These are phyloP conservation scores for Zaprionus ornatus DNA, from an alignment of 1,140 invertebrate genomes.

Conservation along the genomic window DNA sequence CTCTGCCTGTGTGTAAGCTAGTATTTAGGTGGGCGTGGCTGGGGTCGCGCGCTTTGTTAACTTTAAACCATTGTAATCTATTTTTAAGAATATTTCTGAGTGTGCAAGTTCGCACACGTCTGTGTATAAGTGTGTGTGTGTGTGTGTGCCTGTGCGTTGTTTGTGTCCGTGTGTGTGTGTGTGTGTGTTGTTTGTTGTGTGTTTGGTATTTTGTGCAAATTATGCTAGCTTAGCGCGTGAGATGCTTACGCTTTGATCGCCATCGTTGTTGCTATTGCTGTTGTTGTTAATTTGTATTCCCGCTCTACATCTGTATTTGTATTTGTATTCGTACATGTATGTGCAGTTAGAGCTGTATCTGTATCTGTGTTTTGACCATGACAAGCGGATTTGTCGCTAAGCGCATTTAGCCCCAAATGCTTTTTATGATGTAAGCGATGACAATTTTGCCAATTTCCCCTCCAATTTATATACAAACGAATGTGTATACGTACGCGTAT, in stretches of 20 bases:
- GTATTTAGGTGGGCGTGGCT: slow-evolving; percentile 10
- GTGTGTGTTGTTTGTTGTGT: slow-evolving; percentile 24
- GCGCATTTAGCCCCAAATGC: slow-evolving; percentile 39
- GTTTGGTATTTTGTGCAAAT: slow-evolving; percentile 68
- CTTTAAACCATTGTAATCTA: slow-evolving; percentile 78
- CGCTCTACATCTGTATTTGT: slow-evolving; percentile 53
- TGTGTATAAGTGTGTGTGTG: slow-evolving; percentile 8
- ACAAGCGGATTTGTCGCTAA: slow-evolving; percentile 75
- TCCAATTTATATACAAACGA: slow-evolving; percentile 15
- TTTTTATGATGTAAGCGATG: slow-evolving; percentile 36
- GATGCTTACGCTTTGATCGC: slow-evolving; percentile 51
- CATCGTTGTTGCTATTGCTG: slow-evolving; percentile 2
- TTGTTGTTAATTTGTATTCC: slow-evolving; percentile 41
- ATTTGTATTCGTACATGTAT: slow-evolving; percentile 26
- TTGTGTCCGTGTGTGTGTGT: slow-evolving; percentile 41
- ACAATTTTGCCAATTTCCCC: slow-evolving; percentile 39
- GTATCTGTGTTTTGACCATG: slow-evolving; percentile 44
- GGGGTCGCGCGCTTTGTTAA: slow-evolving; percentile 61
- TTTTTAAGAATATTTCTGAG: slow-evolving; percentile 71
- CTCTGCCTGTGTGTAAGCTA: not conserved
- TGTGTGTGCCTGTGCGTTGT: slow-evolving; percentile 15
- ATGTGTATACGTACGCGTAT: not conserved
- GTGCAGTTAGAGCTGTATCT: slow-evolving; percentile 17
- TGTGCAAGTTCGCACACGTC: slow-evolving; percentile 23
- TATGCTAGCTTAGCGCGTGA: slow-evolving; percentile 71